phyloP scores from a whole-genome alignment of 2,113 vertebrate species.

The Perognathus longimembris region DNA sequence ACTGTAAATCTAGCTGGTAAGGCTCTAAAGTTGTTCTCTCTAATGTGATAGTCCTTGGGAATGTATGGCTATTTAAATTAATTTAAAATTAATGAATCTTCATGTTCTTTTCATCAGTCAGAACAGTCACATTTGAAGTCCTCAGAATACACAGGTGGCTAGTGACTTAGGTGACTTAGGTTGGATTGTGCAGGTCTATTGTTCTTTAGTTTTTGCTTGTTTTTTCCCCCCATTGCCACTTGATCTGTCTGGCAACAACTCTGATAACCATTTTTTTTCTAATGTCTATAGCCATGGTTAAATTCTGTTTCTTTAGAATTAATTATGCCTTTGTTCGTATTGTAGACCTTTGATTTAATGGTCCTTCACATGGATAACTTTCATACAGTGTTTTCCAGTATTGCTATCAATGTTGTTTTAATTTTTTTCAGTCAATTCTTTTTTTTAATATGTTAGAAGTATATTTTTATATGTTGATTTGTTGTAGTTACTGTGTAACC shows the following conservation, averaged over 20 bases:
- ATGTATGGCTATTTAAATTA: neutral
- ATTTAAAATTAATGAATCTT: neutral
- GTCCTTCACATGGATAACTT: neutral
- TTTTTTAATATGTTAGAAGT: conserved; percentile 9
- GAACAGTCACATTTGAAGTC: neutral
- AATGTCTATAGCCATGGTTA: neutral
- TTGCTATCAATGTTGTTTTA: conserved; percentile 28
- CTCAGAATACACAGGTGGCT: neutral
- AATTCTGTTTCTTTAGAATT: conserved; percentile 14
- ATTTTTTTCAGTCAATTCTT: conserved; percentile 20
- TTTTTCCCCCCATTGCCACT: neutral
- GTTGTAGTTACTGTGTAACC: neutral
- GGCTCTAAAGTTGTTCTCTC: neutral
- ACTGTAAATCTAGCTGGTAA: neutral
- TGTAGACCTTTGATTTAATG: neutral
- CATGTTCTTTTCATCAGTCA: neutral
- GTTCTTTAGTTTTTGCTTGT: neutral
- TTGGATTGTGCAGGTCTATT: neutral
- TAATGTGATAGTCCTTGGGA: neutral
- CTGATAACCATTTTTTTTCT: neutral
- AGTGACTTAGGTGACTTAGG: neutral
- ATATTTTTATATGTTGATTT: neutral
- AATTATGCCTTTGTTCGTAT: neutral
- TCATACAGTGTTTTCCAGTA: neutral
- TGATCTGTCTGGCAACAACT: neutral